Evolutionary conservation across 2,888 invertebrate species (phyloP), one percentile per base, ranked within the genome.

Genomic region (Griposia aprilina): DNA sequence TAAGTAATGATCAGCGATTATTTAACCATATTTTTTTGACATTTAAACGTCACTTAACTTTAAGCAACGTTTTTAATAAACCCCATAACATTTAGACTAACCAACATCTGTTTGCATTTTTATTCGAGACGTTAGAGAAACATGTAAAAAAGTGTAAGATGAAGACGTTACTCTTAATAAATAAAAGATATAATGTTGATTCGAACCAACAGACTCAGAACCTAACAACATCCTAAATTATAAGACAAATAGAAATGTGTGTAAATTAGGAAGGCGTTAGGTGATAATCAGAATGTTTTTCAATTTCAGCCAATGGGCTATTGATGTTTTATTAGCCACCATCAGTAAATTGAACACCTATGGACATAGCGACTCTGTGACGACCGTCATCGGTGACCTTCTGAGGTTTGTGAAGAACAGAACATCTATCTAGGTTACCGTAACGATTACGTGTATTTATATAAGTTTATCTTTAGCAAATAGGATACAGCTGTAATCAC

Each of bases 281-380:
- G 90, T 91, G 92, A 87, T 92, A 93, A 93, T 90, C 91, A 90
- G 71, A 90, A 88, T 93, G 91, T 93, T 93, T 93, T 92, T 91
- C 86, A 82, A 80, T 62, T 79, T 81, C 80, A 86, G 78, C 79
- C 80, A 83, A 88, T 84, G 69, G 80, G 80, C 83, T 78, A 86
- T 83, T 82, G 78, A 62, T 74, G 71, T 70, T 75, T 67, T 52
- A 83, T 82, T 87, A 79, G 78, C 45, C 63, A 77, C 50, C 50
- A 41, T 59, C 20, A 74, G 80, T 63, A 68, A 85, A 85, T 85
- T 76, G 59, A 84, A 76, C 57, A 74, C 48, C 68, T 72, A 76
- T 80, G 71, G 73, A 63, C 74, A 76, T 72, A 62, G 57, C 74
- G 65, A 78, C 74, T 74, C 45, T 52, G 13, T 45, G 68, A 57